A percentile compares a stretch with the other conserved stretches of the same genome.
Evolutionary conservation across 2,113 vertebrate species (phyloP).

Genomic region (Ramphastos sulfuratus): DNA sequence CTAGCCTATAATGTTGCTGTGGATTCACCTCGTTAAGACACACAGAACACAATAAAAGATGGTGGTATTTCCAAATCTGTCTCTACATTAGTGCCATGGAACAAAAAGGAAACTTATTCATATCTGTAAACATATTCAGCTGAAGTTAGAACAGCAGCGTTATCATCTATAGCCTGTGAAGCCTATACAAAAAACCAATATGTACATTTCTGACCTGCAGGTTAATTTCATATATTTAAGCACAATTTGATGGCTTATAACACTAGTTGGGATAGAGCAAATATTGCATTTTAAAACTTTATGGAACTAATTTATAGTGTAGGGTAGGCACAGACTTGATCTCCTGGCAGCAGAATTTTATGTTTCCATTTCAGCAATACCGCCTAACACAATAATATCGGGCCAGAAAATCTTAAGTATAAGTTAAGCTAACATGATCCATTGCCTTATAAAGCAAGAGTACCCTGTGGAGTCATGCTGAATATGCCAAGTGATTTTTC

Average conservation of each 20-base stretch:
- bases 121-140: background rate
- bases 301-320: conserved; percentile 74
- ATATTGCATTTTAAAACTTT: conserved; percentile 73
- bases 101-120: background rate
- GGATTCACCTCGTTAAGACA: background rate
- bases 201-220: background rate
- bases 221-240: conserved; percentile 67
- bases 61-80: background rate
- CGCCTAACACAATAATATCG: conserved; percentile 80
- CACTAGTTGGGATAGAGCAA: conserved; percentile 40
- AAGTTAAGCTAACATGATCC: conserved; percentile 83
- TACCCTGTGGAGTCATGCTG: conserved; percentile 78
- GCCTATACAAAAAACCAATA: background rate
- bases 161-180: background rate
- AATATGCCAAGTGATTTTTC: conserved; percentile 82
- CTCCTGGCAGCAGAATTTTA: conserved; percentile 76
- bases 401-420: conserved; percentile 77
- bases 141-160: background rate
- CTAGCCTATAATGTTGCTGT: background rate
- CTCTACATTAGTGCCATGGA: background rate
- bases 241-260: conserved; percentile 29
- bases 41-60: background rate
- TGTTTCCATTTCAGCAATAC: conserved; percentile 77
- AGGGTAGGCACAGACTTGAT: conserved; percentile 72
- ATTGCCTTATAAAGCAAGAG: conserved; percentile 79